These are phyloP conservation scores for Heliangelus exortis DNA, from an alignment of 2,797 vertebrate species.

Conservation along the genomic window DNA sequence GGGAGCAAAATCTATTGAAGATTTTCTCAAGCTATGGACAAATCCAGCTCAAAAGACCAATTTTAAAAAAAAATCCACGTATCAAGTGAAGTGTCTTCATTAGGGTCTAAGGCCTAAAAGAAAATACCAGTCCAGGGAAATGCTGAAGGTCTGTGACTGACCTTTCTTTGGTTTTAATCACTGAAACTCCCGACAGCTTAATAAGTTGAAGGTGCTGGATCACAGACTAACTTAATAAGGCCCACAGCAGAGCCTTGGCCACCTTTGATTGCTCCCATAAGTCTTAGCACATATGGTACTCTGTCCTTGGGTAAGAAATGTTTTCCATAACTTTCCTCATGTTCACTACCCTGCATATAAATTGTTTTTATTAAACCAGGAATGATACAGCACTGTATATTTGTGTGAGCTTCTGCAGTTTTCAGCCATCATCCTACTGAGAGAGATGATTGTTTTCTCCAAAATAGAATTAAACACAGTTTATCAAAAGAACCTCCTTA, in stretches of 20 bases:
- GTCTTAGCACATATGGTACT: conserved; percentile 96
- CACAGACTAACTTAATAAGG: conserved; percentile 98
- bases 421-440: conserved; percentile 57
- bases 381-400: conserved; percentile 85
- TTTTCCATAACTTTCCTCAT: conserved; percentile 96
- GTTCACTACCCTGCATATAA: conserved; percentile 84
- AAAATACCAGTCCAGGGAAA: conserved; percentile 92
- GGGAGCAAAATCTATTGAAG: conserved; percentile 76
- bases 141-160: conserved; percentile 92
- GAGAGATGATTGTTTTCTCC: conserved; percentile 67
- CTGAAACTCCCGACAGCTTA: conserved; percentile 97
- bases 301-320: conserved; percentile 95
- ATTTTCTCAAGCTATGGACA: conserved; percentile 75
- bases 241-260: conserved; percentile 92
- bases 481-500: conserved; percentile 65
- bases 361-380: conserved; percentile 88
- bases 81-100: conserved; percentile 90
- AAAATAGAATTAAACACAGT: conserved; percentile 72
- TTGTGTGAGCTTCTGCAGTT: conserved; percentile 71
- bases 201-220: conserved; percentile 99
- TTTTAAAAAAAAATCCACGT: conserved; percentile 85
- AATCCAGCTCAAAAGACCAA: conserved; percentile 85
- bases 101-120: conserved; percentile 89
- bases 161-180: conserved; percentile 99
- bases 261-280: conserved; percentile 99